phyloP scores from a whole-genome alignment of 2,888 invertebrate species.

The Polyommatus iphigenia region DNA sequence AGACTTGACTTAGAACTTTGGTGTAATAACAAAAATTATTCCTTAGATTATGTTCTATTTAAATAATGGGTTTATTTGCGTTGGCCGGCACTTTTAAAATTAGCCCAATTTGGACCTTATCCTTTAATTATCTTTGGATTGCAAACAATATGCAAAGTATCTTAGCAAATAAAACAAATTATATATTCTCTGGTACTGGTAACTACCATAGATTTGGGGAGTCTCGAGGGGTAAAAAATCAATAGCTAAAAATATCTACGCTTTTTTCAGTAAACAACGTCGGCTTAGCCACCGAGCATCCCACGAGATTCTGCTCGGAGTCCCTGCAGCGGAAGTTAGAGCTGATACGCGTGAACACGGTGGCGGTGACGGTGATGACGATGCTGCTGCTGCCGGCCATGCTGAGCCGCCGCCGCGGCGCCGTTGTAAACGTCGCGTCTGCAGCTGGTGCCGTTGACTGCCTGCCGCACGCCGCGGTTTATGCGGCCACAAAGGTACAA shows the following conservation, averaged over 20 bases:
- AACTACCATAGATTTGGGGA: background rate
- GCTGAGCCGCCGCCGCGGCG: background rate
- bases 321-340: background rate
- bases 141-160: no score
- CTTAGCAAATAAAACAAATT: no score
- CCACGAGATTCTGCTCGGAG: background rate
- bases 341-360: conserved; percentile 10
- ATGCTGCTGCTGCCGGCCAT: conserved; percentile 17
- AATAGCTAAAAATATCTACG: background rate
- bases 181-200: background rate
- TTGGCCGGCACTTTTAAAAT: no score
- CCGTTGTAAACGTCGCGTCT: conserved; percentile 5
- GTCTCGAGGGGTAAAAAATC: background rate
- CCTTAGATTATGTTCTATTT: no score
- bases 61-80: no score
- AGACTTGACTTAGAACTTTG: no score
- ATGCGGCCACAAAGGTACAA: conserved; percentile 10
- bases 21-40: no score
- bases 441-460: background rate
- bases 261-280: conserved; percentile 23
- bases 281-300: conserved; percentile 3
- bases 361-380: background rate
- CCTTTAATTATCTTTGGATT: no score
- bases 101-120: no score
- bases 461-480: background rate